These are phyloP conservation scores for Peucedramus taeniatus DNA, from an alignment of 2,113 vertebrate genomes.

Conservation along the genomic window DNA sequence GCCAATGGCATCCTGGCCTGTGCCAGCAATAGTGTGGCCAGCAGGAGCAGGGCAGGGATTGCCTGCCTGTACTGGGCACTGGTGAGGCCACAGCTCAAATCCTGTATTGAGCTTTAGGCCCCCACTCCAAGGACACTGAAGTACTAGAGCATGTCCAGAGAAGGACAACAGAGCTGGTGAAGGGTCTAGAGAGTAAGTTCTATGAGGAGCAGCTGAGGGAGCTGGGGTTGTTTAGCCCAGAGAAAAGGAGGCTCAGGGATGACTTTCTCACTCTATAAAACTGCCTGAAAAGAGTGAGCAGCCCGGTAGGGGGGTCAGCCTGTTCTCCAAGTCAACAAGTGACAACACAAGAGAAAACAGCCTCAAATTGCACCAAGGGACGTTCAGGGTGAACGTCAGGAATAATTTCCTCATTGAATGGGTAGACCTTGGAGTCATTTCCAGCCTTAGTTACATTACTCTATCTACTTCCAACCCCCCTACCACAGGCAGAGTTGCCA, in stretches of 20 bases:
- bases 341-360: not conserved
- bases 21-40: rapidly evolving
- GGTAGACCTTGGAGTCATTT: not conserved
- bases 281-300: not conserved
- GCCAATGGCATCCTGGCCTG: not conserved
- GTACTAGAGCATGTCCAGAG: not conserved
- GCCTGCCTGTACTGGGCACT: rapidly evolving
- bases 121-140: not conserved
- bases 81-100: not conserved
- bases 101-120: not conserved
- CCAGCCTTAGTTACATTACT: not conserved
- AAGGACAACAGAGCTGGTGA: not conserved
- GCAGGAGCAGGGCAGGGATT: not conserved
- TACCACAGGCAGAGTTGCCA: rapidly evolving
- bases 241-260: not conserved
- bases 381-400: not conserved
- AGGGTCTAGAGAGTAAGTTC: not conserved
- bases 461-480: not conserved
- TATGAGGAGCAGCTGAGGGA: not conserved
- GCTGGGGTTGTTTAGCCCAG: not conserved
- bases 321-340: not conserved
- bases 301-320: not conserved
- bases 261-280: not conserved
- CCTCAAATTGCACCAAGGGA: not conserved
- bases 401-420: not conserved